Evolutionary conservation across 92 coral and sea anemone genomes (phyloP).

Genomic region (Zoanthus sansibaricus): DNA sequence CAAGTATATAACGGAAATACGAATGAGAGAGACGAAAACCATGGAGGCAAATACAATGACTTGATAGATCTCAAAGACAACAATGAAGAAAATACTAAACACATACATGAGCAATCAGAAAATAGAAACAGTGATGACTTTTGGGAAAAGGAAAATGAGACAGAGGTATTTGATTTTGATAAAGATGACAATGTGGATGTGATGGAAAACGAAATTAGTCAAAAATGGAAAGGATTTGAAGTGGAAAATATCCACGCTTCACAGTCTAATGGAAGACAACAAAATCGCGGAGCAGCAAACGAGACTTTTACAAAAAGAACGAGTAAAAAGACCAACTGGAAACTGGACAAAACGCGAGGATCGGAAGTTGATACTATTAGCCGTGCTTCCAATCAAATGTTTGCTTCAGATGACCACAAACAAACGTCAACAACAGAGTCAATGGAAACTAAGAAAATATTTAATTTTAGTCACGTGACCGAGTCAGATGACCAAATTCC

Average conservation of each 20-base stretch:
- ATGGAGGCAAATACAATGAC: not conserved
- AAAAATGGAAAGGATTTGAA: not conserved
- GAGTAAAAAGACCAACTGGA: not conserved
- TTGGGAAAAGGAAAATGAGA: not conserved
- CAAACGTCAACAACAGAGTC: no score
- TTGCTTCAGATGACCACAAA: no score
- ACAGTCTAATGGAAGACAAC: not conserved
- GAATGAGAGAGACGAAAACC: not conserved
- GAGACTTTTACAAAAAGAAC: not conserved
- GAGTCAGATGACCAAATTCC: not conserved
- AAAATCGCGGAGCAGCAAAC: not conserved
- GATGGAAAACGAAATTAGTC: not conserved
- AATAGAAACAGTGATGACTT: not conserved
- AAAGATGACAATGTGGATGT: not conserved
- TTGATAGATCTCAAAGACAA: not conserved
- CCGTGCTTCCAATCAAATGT: no score
- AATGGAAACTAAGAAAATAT: not conserved
- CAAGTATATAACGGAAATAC: not conserved
- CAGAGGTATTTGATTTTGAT: slow-evolving; percentile 4
- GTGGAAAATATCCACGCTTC: not conserved
- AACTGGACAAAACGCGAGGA: not conserved
- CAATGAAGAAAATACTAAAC: slow-evolving; percentile 1
- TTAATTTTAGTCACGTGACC: not conserved
- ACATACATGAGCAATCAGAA: not conserved
- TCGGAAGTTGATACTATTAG: not conserved